phyloP scores from a whole-genome alignment of 64 coral and sea anemone genomes.

The Pachyseris speciosa region DNA sequence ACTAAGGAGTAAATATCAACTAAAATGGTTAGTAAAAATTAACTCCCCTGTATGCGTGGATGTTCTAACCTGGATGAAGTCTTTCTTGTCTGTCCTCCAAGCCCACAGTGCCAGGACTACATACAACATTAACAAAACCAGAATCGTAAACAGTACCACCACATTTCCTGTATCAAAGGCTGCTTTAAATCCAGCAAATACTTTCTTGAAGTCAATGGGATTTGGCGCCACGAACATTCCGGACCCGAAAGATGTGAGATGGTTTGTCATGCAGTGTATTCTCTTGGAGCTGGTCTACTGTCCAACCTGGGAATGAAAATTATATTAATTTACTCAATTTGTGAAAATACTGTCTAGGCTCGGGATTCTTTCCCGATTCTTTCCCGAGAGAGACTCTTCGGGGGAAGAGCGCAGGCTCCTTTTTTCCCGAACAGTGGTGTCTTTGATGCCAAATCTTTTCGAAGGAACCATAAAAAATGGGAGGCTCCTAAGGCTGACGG shows the following conservation, averaged over 20 bases:
- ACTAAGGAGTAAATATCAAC: too few species aligned
- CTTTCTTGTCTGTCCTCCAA: conserved; percentile 61
- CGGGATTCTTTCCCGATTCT: too few species aligned
- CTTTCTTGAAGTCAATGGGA: conserved; percentile 82
- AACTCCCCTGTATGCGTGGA: neutral
- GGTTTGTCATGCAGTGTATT: conserved; percentile 77
- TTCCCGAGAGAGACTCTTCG: too few species aligned
- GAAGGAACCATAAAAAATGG: too few species aligned
- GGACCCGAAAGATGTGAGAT: conserved; percentile 82
- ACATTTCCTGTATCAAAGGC: conserved; percentile 81
- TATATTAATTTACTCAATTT: neutral
- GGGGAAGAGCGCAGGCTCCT: too few species aligned
- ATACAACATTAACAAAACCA: conserved; percentile 55
- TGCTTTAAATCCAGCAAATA: conserved; percentile 59
- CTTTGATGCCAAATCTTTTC: too few species aligned
- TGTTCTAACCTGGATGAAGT: conserved; percentile 49
- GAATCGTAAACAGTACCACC: conserved; percentile 69
- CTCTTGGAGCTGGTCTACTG: conserved; percentile 47
- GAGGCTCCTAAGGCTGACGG: too few species aligned
- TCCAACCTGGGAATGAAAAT: conserved; percentile 65
- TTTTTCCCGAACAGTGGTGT: too few species aligned
- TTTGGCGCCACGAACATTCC: conserved; percentile 79
- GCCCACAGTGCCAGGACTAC: conserved; percentile 53
- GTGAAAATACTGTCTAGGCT: too few species aligned
- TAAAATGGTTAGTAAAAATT: neutral